Evolutionary conservation across 2,888 invertebrate species (phyloP).

Genomic region (Phalera bucephala): DNA sequence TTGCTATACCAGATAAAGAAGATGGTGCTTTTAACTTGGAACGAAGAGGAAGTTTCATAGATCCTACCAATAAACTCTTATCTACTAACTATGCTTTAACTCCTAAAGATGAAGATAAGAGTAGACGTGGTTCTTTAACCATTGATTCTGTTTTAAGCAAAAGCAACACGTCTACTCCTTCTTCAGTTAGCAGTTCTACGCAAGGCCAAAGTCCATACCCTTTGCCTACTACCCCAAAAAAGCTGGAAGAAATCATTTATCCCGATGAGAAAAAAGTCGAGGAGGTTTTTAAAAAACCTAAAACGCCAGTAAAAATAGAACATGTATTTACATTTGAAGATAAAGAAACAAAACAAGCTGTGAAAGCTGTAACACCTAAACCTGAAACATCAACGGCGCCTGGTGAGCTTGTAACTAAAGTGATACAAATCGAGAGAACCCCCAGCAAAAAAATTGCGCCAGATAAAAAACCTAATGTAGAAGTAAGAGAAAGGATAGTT

Average conservation of each 20-base stretch:
- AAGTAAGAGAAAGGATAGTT: slow-evolving; percentile 69
- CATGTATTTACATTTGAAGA: slow-evolving; percentile 58
- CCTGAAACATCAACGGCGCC: slow-evolving; percentile 40
- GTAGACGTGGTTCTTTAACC: slow-evolving; percentile 59
- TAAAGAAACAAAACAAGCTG: slow-evolving; percentile 45
- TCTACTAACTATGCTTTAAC: slow-evolving; percentile 68
- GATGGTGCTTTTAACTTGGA: slow-evolving; percentile 50
- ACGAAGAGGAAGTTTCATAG: slow-evolving; percentile 76
- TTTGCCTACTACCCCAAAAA: slow-evolving; percentile 62
- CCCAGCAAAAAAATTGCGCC: slow-evolving; percentile 64
- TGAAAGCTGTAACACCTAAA: slow-evolving; percentile 44
- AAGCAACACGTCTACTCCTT: slow-evolving; percentile 54
- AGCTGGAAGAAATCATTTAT: slow-evolving; percentile 60
- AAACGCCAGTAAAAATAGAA: slow-evolving; percentile 55
- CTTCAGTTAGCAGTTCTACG: slow-evolving; percentile 53
- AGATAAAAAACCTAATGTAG: slow-evolving; percentile 67
- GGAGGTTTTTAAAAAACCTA: slow-evolving; percentile 38
- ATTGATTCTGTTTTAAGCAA: slow-evolving; percentile 49
- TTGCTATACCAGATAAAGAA: slow-evolving; percentile 72
- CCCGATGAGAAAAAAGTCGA: slow-evolving; percentile 54
- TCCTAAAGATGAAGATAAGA: slow-evolving; percentile 66
- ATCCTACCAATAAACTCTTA: slow-evolving; percentile 74
- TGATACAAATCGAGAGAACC: slow-evolving; percentile 71
- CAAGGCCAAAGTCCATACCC: slow-evolving; percentile 58
- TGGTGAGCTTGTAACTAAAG: slow-evolving; percentile 71